These are phyloP conservation scores for Hydraecia micacea DNA, from an alignment of 2,888 invertebrate genomes.

Conservation along the genomic window DNA sequence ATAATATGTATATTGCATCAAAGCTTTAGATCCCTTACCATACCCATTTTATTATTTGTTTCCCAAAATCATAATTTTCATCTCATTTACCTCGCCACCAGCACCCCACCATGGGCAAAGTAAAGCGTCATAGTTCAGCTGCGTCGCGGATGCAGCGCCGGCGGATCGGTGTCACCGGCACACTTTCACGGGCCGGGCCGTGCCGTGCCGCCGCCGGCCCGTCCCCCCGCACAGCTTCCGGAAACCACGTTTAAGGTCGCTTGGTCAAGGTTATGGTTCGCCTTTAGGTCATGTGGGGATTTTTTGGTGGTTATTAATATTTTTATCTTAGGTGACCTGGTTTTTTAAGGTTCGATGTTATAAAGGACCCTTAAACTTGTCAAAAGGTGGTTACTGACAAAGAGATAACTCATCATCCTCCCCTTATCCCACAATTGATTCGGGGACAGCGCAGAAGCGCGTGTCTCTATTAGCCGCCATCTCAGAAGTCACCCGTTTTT, in stretches of 20 bases:
- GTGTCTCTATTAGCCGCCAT: background rate
- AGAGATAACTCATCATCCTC: background rate
- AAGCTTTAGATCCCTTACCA: background rate
- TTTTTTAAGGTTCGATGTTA: background rate
- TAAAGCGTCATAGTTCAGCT: conserved; percentile 62
- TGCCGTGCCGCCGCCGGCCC: conserved; percentile 32
- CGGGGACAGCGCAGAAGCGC: background rate
- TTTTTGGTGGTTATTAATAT: conserved; percentile 16
- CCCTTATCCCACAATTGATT: background rate
- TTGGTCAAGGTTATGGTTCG: conserved; percentile 83
- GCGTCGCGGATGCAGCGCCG: conserved; percentile 81
- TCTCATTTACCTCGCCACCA: conserved; percentile 7
- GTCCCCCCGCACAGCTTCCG: conserved; percentile 72
- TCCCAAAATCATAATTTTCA: background rate
- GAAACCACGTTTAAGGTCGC: conserved; percentile 75
- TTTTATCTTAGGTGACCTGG: background rate
- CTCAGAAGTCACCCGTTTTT: background rate
- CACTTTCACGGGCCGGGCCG: conserved; percentile 78
- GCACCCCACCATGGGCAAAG: conserved; percentile 34
- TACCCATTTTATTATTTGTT: background rate
- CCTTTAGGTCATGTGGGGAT: conserved; percentile 27
- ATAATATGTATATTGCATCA: background rate
- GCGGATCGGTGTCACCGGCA: conserved; percentile 79
- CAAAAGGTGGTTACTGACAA: background rate
- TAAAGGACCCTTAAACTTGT: background rate